Conservation (phyloP, 2,797 vertebrate genomes). For the Coccyzus lansbergi region DNA sequence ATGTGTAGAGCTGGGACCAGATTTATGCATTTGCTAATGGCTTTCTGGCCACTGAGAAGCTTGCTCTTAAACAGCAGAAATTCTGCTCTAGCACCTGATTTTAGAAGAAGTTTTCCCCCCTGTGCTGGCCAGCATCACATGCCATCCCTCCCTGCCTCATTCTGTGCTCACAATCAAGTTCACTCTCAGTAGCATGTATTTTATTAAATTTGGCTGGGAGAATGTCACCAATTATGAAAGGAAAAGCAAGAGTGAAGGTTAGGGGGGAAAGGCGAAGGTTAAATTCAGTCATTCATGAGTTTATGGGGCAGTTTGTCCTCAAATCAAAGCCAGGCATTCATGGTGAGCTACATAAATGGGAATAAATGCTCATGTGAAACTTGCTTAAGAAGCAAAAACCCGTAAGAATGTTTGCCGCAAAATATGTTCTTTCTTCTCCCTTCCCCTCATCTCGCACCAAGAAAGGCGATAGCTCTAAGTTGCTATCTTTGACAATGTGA, state of each 20-base stretch:
- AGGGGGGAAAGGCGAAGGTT: conserved; percentile 60
- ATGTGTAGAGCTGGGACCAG: neutral
- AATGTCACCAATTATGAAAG: conserved; percentile 20
- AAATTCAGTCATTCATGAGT: conserved; percentile 51
- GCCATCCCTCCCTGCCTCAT: neutral
- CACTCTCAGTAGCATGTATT: neutral
- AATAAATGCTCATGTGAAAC: conserved; percentile 35
- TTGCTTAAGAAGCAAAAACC: neutral
- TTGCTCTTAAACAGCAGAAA: neutral
- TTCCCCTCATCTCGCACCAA: neutral
- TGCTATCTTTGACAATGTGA: neutral
- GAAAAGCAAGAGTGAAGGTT: conserved; percentile 44
- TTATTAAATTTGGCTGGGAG: conserved; percentile 38
- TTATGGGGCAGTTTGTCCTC: conserved; percentile 65
- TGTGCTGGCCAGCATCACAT: neutral
- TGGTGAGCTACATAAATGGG: neutral
- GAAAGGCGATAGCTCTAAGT: neutral
- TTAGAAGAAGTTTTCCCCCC: neutral
- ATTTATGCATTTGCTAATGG: neutral
- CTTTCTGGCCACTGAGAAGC: neutral
- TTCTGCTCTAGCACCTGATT: neutral
- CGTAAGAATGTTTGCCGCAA: neutral
- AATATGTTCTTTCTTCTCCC: neutral
- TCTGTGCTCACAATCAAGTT: neutral
- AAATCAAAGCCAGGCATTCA: conserved; percentile 62